Conservation (phyloP, 2,797 vertebrate genomes). For the Tauraco hartlaubi region DNA sequence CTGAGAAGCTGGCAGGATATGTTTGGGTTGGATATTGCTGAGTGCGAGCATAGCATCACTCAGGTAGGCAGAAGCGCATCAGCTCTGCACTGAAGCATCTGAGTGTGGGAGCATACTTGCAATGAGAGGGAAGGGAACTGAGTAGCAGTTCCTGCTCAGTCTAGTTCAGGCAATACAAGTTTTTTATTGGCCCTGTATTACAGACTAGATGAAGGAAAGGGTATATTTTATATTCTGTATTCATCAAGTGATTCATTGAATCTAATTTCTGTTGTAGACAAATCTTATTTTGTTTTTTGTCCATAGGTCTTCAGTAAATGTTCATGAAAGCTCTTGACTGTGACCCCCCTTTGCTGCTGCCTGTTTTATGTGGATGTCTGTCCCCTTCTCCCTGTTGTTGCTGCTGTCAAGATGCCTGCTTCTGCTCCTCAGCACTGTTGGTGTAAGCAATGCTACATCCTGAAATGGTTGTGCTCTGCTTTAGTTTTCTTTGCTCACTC, state of each 20-base stretch:
- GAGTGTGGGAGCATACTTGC: neutral
- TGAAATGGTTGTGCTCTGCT: neutral
- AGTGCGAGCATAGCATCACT: neutral
- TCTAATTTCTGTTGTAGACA: neutral
- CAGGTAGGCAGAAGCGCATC: neutral
- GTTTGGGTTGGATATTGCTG: neutral
- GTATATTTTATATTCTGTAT: neutral
- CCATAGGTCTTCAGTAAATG: neutral
- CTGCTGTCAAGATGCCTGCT: neutral
- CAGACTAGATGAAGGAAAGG: neutral
- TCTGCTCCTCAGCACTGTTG: neutral
- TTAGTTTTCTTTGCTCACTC: neutral
- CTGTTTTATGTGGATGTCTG: neutral
- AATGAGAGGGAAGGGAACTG: neutral
- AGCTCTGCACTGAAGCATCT: neutral
- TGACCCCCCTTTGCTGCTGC: neutral
- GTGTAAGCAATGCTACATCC: neutral
- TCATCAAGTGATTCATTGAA: neutral
- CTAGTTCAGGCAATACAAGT: neutral
- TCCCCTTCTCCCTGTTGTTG: neutral
- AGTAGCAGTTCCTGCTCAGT: neutral
- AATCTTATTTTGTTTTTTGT: slow-evolving; percentile 1
- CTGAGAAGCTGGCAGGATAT: neutral
- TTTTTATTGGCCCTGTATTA: neutral
- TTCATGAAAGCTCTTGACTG: neutral